These are phyloP conservation scores for Clavelina lepadiformis DNA, from an alignment of 23 tunicate species.

Conservation along the genomic window DNA sequence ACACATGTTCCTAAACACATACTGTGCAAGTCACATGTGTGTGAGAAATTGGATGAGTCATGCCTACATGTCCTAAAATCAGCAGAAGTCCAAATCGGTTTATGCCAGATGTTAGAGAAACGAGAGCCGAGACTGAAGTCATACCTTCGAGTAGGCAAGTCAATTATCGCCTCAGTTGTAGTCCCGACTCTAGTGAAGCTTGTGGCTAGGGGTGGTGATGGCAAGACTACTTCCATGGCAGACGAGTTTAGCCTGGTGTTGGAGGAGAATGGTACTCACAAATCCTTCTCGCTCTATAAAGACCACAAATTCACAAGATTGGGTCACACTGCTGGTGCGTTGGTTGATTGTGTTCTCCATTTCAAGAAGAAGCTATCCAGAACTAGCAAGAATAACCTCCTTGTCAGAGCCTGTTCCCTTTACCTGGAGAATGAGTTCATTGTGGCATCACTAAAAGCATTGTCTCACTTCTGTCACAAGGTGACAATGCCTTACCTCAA, in stretches of 20 bases:
- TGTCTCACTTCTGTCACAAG: constrained; percentile 1
- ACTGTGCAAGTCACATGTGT: too few species aligned
- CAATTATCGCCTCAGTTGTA: neutral
- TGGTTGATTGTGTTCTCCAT: constrained; percentile 8
- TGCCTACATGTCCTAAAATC: too few species aligned
- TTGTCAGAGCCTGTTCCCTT: constrained; percentile 4
- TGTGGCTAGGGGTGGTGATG: constrained; percentile 8
- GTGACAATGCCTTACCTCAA: constrained; percentile 20
- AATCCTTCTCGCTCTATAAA: constrained; percentile 13
- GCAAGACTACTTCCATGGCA: constrained; percentile 9
- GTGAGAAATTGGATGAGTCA: too few species aligned
- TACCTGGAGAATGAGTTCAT: constrained; percentile 9
- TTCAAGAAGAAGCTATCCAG: neutral
- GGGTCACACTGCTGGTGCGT: constrained; percentile 3
- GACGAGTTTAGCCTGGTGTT: constrained; percentile 6
- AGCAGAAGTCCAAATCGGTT: constrained; percentile 12
- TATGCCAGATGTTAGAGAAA: neutral
- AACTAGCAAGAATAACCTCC: constrained; percentile 1
- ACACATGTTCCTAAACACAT: too few species aligned
- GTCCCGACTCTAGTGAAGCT: constrained; percentile 17
- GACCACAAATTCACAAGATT: constrained; percentile 3
- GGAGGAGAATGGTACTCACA: constrained; percentile 9
- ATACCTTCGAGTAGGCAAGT: constrained; percentile 7
- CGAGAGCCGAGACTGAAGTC: constrained; percentile 5
- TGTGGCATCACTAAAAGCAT: constrained; percentile 8